Conservation (phyloP, 2,113 vertebrate genomes). For the Lophura nycthemera region DNA sequence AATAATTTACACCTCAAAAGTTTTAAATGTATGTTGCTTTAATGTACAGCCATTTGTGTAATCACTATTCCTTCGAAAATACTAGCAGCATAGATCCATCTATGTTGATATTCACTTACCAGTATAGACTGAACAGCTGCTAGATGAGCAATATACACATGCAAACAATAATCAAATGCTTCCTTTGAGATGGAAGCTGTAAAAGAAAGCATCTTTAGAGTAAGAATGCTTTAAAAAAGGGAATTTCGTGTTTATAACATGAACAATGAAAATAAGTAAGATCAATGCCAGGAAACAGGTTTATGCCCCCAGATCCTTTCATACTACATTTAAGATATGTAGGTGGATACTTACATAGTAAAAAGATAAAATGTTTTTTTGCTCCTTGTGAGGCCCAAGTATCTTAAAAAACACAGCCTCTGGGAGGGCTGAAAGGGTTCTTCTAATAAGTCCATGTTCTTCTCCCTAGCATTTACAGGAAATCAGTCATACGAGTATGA, state of each 20-base stretch:
- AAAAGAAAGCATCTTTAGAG: not conserved
- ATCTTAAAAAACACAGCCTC: not conserved
- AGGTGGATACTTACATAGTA: not conserved
- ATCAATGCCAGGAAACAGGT: not conserved
- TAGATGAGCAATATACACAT: not conserved
- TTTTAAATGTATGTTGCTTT: not conserved
- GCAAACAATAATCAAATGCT: not conserved
- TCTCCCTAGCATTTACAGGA: constrained; percentile 13
- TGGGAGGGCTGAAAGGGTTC: not conserved
- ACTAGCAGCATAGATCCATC: not conserved
- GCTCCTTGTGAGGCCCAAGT: not conserved
- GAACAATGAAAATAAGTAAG: not conserved
- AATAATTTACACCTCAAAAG: not conserved
- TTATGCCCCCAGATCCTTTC: not conserved
- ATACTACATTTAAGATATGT: not conserved
- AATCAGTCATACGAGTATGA: not conserved
- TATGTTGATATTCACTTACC: not conserved
- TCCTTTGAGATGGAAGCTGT: not conserved
- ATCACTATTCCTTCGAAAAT: not conserved
- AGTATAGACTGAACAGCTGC: not conserved
- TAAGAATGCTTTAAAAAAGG: not conserved
- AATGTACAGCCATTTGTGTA: fast-evolving
- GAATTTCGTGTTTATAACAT: not conserved
- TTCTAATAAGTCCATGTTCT: not conserved
- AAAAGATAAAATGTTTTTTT: not conserved